These are phyloP conservation scores for Sminthopsis crassicaudata DNA, from an alignment of 2,113 vertebrate genomes.

Conservation along the genomic window DNA sequence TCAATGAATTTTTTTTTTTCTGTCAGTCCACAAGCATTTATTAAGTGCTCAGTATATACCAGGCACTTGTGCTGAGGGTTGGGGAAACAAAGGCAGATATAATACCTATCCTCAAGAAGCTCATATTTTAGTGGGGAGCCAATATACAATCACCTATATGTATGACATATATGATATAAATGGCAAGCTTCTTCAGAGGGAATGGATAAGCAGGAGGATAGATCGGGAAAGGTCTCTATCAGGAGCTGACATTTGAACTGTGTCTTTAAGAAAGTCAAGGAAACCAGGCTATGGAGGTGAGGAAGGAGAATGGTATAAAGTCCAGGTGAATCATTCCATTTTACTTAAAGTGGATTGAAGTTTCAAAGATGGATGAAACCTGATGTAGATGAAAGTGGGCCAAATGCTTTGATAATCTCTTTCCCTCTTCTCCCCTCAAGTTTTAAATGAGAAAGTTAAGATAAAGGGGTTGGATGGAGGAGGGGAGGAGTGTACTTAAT, in stretches of 20 bases:
- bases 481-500: background rate
- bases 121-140: background rate
- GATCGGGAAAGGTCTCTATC: background rate
- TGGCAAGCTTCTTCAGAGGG: background rate
- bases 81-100: background rate
- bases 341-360: background rate
- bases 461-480: background rate
- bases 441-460: background rate
- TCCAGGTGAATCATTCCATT: background rate
- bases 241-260: background rate
- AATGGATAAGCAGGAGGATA: background rate
- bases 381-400: background rate
- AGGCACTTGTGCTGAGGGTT: background rate
- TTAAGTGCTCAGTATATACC: background rate
- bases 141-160: background rate
- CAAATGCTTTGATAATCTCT: background rate
- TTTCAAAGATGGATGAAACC: constrained; percentile 2
- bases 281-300: background rate
- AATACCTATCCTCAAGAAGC: background rate
- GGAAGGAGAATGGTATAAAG: background rate
- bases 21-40: background rate
- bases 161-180: background rate
- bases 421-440: background rate
- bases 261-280: background rate
- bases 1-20: constrained; percentile 24